Evolutionary conservation across 92 coral and sea anemone genomes (phyloP), one percentile per base, ranked within the genome.

Genomic region (Umimayanthus chanpuru): DNA sequence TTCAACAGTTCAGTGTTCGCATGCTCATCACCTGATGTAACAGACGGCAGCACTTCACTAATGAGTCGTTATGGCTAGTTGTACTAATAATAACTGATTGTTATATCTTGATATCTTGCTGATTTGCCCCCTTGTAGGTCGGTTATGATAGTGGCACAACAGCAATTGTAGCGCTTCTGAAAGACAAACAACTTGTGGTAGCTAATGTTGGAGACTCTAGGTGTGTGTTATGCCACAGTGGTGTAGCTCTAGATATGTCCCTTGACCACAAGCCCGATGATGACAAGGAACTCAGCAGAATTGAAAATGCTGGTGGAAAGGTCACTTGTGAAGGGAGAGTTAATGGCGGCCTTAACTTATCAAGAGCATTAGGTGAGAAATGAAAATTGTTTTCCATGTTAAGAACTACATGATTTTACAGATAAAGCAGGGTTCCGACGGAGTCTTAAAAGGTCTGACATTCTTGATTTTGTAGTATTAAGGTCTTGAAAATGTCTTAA

Each of bases 181-280:
- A 84, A 38, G 93, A 89, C 14, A 93, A 94, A 70, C 92, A 80
- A 1, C 93, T 97, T 1, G 88, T 94, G 0, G 99, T 97, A 10
- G 99, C 97, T 4, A 97, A 97, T 86, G 99, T 94, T 0, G 99
- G 99, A 8, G 99, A 97, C 87, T 97, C 99, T 14, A 96, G 99
- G 23, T 97, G 99, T 80, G 99, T 97, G 30, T 87, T 97, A 77
- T 97, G 99, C 83, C 93, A 98, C 16, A 97, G 93, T 89, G 97
- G 99, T 75, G 93, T 95, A 26, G 99, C 98, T 4, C 83, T 97
- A 16, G 99, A 97, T 73, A 97, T 97, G 99, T 97, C 99, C 9
- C 55, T 91, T 70, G 99, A 97, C 85, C 99, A 97, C 83, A 97
- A 97, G 77, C 99, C 99, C 3, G 99, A 97, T 41, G 98, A 97